Evolutionary conservation across 2,797 vertebrate genomes (phyloP).

Genomic region (Monodelphis domestica): DNA sequence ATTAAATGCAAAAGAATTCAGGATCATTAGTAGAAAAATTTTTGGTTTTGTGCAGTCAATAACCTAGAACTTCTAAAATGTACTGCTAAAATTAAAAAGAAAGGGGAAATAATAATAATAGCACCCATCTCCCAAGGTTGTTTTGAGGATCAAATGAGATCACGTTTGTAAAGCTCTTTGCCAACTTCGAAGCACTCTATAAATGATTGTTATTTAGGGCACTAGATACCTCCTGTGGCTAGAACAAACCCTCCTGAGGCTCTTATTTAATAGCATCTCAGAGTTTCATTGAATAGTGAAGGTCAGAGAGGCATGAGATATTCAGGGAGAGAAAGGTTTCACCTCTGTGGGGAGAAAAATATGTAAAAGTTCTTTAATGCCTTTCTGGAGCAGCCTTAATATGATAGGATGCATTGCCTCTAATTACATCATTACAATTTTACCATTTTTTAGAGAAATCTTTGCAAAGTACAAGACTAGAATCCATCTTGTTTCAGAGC

Average conservation of each 20-base stretch:
- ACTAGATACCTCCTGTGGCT: not conserved
- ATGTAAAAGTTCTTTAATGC: not conserved
- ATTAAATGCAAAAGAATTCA: conserved; percentile 18
- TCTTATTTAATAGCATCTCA: not conserved
- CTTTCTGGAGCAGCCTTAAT: conserved; percentile 2
- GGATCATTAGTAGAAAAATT: not conserved
- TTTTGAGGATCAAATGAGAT: not conserved
- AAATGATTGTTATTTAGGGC: not conserved
- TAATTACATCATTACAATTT: conserved; percentile 17
- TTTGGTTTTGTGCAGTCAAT: conserved; percentile 27
- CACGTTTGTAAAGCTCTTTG: not conserved
- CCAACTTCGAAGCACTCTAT: not conserved
- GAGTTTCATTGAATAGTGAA: not conserved
- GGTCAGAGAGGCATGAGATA: not conserved
- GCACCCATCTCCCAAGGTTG: not conserved
- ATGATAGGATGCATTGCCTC: not conserved
- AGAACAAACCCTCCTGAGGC: not conserved
- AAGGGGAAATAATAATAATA: not conserved
- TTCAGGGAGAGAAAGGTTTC: not conserved
- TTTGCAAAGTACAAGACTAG: conserved; percentile 2
- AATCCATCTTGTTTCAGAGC: not conserved
- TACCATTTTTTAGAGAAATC: not conserved
- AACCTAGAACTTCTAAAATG: conserved; percentile 6
- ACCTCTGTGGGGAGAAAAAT: not conserved
- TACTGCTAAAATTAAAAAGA: not conserved